Base-by-base conservation (phyloP, 2,113 vertebrate species). In the Cisticola juncidis region DNA sequence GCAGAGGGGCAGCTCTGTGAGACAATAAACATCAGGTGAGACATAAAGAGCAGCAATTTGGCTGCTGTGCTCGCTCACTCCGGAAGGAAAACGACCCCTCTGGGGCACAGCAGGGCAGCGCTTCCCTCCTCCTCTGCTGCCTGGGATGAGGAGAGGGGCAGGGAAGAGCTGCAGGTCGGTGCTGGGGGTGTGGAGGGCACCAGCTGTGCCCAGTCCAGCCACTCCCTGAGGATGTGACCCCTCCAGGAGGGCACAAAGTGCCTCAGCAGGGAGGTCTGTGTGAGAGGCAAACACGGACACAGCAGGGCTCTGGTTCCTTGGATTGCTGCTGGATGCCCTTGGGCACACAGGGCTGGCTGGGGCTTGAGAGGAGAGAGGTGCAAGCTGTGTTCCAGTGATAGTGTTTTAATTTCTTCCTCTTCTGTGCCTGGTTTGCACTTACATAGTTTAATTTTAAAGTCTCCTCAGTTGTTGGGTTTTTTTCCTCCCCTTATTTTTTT, bases 391-490 rank as follows among this genome's bases (percentile, higher is more conserved):
- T 91, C 50, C 47, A 70, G 61, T 23, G 92, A 93, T 94, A 96
- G 91, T 18, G 42, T 36, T 96, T 97, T 94, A 95, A 95, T 97
- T 96, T 91, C 71, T 91, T 87, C 89, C 73, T 76, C 66, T 70
- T 82, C 82, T 2, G 7, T 92, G 85, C 81, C 86, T 96, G 91
- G 82, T 94, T 94, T 97, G 95, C 83, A 95, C 94, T 92, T 96
- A 74, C 71, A 36, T 50, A 83, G 77, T 93, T 97, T 94, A 92
- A 96, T 97, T 96, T 97, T 91, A 60, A 94, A 95, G 82, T 84
- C 88, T 86, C 44, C 54, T 94, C 33, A 1, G 13, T 21, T 77
- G 60, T 24, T 8, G 38, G 38, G 38, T 14, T 11, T 25, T 65
- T 92, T 73, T 86, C 35, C n/a, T 21, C 28, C 21, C 13, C 9